Conservation (phyloP, 2,888 invertebrate genomes). For the Hirtodrosophila histrioides region DNA sequence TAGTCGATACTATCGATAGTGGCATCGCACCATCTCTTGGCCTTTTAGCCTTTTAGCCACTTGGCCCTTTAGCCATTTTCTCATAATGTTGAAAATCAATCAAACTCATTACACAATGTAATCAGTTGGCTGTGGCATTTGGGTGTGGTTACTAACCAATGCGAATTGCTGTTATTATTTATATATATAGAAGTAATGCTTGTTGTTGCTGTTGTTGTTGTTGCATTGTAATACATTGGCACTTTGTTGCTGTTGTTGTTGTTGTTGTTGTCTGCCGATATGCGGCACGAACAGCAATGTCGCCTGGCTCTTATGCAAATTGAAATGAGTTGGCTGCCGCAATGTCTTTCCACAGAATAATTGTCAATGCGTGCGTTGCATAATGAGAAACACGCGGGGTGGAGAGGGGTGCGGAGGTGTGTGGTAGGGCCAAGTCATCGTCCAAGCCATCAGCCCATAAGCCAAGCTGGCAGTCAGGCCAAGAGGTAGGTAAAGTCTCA, state of each 20-base stretch:
- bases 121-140: slow-evolving; percentile 48
- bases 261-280: slow-evolving; percentile 23
- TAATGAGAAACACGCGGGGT: slow-evolving; percentile 57
- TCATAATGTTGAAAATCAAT: slow-evolving; percentile 57
- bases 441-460: slow-evolving; percentile 17
- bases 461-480: slow-evolving; percentile 18
- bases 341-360: slow-evolving; percentile 79
- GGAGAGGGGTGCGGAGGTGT: background rate
- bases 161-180: slow-evolving; percentile 36
- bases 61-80: slow-evolving; percentile 21
- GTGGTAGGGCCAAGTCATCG: slow-evolving; percentile 15
- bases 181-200: slow-evolving; percentile 9
- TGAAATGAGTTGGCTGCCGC: slow-evolving; percentile 70
- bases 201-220: slow-evolving; percentile 30
- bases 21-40: too few species aligned
- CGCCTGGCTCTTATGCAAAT: slow-evolving; percentile 72
- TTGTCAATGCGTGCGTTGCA: slow-evolving; percentile 80
- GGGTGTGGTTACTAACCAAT: slow-evolving; percentile 46
- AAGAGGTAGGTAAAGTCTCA: slow-evolving; percentile 18
- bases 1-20: too few species aligned
- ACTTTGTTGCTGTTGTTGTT: slow-evolving; percentile 16
- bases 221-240: slow-evolving; percentile 13
- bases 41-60: too few species aligned
- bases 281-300: slow-evolving; percentile 33
- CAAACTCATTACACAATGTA: slow-evolving; percentile 69